A percentile compares a stretch with the other conserved stretches of the same genome.
Conservation (phyloP, 2,888 invertebrate genomes). For the Zootermopsis nevadensis region DNA sequence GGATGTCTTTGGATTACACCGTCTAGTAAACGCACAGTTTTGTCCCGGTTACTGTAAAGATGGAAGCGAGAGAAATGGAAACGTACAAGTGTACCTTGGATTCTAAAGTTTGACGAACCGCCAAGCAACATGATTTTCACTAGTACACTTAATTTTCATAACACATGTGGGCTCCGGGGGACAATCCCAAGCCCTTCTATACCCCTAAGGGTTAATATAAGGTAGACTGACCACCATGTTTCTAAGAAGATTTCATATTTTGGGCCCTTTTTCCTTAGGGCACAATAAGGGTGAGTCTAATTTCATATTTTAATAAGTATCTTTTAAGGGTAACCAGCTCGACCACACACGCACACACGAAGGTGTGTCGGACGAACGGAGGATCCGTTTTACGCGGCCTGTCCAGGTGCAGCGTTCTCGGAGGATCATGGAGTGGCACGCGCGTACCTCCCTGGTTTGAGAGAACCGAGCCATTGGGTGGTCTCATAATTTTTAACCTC, state of each 20-base stretch:
- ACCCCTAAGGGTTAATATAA: background rate
- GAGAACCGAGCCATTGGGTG: background rate
- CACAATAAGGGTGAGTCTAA: background rate
- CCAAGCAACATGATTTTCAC: too few relatives aligned
- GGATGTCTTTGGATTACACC: too few relatives aligned
- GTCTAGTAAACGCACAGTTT: too few relatives aligned
- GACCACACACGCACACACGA: background rate
- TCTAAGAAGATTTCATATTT: background rate
- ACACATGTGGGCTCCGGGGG: too few relatives aligned
- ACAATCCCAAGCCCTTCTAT: background rate
- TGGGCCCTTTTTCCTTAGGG: background rate
- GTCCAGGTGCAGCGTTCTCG: background rate
- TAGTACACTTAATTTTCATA: too few relatives aligned
- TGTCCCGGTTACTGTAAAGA: too few relatives aligned
- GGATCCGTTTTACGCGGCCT: background rate
- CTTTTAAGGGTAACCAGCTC: conserved; percentile 12
- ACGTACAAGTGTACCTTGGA: too few relatives aligned
- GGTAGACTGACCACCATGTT: background rate
- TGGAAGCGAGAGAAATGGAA: too few relatives aligned
- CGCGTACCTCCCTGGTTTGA: background rate
- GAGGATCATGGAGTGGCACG: background rate
- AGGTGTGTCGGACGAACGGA: background rate
- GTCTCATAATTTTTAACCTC: background rate
- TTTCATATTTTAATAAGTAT: conserved; percentile 3
- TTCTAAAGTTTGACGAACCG: too few relatives aligned